Evolutionary conservation across 2,113 vertebrate genomes (phyloP).

Genomic region (Triplophysa tibetana): DNA sequence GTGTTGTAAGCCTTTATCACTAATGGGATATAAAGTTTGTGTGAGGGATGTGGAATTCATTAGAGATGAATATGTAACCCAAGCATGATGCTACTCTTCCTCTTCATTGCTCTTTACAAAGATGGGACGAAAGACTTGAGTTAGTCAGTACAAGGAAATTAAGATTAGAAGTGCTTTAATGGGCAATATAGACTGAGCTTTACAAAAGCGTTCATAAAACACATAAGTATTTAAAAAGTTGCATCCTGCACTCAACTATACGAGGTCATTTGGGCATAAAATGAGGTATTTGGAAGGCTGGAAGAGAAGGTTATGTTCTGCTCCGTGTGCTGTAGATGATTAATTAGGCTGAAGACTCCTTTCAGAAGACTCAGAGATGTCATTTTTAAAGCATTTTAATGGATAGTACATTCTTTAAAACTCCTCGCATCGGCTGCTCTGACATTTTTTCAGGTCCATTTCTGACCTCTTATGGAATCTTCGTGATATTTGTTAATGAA

Average conservation of each 20-base stretch:
- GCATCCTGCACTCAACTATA: constrained; percentile 66
- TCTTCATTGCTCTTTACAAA: constrained; percentile 63
- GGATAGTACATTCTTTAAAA: constrained; percentile 74
- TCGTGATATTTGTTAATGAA: constrained; percentile 52
- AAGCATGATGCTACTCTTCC: constrained; percentile 70
- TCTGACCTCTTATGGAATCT: constrained; percentile 15
- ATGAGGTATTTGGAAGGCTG: constrained; percentile 67
- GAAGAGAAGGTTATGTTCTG: constrained; percentile 59
- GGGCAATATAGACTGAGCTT: constrained; percentile 68
- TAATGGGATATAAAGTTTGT: constrained; percentile 70
- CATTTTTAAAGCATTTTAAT: constrained; percentile 75
- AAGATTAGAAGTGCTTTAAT: constrained; percentile 75
- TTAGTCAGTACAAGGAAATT: constrained; percentile 75
- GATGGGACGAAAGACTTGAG: constrained; percentile 65
- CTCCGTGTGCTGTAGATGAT: constrained; percentile 70
- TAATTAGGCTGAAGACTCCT: constrained; percentile 77
- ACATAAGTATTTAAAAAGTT: constrained; percentile 75
- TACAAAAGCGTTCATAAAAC: constrained; percentile 53
- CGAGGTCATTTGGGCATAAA: constrained; percentile 75
- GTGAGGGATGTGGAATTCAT: constrained; percentile 64
- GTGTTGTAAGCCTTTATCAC: constrained; percentile 61
- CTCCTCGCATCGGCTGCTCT: constrained; percentile 57
- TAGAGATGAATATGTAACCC: constrained; percentile 69
- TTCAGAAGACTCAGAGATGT: constrained; percentile 63
- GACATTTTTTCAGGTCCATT: constrained; percentile 32